Base-by-base conservation (phyloP, 2,113 vertebrate genomes). In the Epinephelus cyanopodus region DNA sequence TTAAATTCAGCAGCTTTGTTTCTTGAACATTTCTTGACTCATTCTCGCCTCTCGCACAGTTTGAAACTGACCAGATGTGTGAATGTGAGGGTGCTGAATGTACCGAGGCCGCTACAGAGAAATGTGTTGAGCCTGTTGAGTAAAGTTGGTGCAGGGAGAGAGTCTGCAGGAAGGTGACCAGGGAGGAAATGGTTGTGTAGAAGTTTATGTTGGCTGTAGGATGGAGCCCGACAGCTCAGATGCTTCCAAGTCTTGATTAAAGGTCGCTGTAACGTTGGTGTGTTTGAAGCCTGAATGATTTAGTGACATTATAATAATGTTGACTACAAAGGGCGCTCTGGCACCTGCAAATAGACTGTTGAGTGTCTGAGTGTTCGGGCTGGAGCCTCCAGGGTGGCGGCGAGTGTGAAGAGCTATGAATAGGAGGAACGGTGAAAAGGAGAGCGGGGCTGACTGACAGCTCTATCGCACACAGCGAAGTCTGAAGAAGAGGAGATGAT, bases 191-290 rank as follows among this genome's bases (percentile, higher is more conserved):
- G 68, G 72, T 85, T 73, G 67, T 84, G 63, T 70, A 74, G 81
- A 79, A 15, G 84, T 87, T 89, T 87, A 65, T 80, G 45, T 80
- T 90, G 89, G 81, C 89, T 63, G 21, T 42, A 84, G 86, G 77
- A 87, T 80, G 74, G 14, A 7, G 79, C 53, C 74, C 69, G 23
- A 61, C 63, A 70, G 63, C 79, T 86, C 68, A 70, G 70, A 74
- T 45, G 2, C 19, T n/a, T 87, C 68, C 77, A 77, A 69, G 79
- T 83, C 69, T 71, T 91, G 82, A 91, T 91, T 89, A 90, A 88
- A 92, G 68, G 71, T 87, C 75, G 37, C 79, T n/a, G 37, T 88
- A 72, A 83, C 61, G 61, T 48, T 73, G 69, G 69, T 70, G 72
- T 10, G 74, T 82, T 77, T 88, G 82, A 88, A 81, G 79, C 29